Base-by-base conservation (phyloP, 1,140 invertebrate species). In the Galleria mellonella region DNA sequence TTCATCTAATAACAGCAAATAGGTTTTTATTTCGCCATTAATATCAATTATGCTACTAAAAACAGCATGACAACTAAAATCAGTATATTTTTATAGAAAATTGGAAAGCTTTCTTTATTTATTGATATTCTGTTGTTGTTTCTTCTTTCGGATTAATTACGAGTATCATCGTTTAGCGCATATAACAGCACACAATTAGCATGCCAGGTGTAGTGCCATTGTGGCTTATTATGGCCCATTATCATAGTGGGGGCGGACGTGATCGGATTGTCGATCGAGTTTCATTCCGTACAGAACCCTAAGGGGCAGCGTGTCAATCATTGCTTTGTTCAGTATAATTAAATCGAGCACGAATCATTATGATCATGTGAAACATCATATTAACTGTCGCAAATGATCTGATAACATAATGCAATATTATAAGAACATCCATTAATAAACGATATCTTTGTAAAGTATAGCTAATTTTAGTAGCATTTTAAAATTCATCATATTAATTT, bases 211-310 rank as follows among this genome's bases (percentile, higher is more conserved):
- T 43, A 44, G 47, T 40, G 52, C 39, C 43, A 47, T 31, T 43
- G 51, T 41, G 54, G 49, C 56, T 77, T 62, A 74, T 82, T 77
- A 82, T 46, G 36, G 51, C 41, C 65, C 62, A 70, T 76, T 72
- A 77, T 64, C 54, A 46, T 63, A 55, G 49, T 50, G 38, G 52
- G 58, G 47, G 43, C 43, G 49, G 36, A 65, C 74, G 65, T 70
- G 74, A 52, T 35, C 41, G 35, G 71, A 51, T 53, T 72, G 46
- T 43, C 42, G 59, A 70, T 61, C 29, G 46, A 53, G 55, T 57
- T 46, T 53, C 51, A 55, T 45, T 38, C 63, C 58, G 51, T 62
- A 58, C 46, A 39, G 8, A 39, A 46, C 39, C 55, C 53, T 38
- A 23, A 43, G 11, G 48, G 37, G 37, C 43, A 27, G 13, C 15